A percentile compares a stretch with the other conserved stretches of the same genome.
Conservation (phyloP, 37 sponge, comb jelly and placozoan genomes). For the Beroe forskalii region DNA sequence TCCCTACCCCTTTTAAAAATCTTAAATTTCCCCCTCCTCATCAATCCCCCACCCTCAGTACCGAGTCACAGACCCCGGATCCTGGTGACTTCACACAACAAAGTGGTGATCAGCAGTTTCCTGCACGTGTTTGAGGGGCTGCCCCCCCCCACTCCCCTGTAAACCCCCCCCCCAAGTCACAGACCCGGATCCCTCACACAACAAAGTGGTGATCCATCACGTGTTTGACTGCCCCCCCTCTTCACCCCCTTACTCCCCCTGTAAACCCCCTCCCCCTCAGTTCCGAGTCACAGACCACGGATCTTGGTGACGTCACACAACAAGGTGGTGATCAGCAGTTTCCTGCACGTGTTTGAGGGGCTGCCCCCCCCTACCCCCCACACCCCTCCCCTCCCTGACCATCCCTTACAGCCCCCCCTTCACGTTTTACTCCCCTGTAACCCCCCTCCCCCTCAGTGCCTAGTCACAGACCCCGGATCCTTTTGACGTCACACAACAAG, state of each 20-base stretch:
- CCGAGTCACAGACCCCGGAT: slow-evolving; percentile 8
- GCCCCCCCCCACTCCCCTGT: neutral
- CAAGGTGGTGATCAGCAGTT: neutral
- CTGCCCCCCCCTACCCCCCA: too few species aligned
- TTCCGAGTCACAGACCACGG: slow-evolving; percentile 19
- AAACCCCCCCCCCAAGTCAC: too few species aligned
- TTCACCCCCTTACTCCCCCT: too few species aligned
- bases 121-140: slow-evolving; percentile 27
- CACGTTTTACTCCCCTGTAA: neutral
- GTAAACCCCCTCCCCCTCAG: neutral
- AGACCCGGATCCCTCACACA: too few species aligned
- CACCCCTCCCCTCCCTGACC: too few species aligned
- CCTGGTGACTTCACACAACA: slow-evolving; percentile 25
- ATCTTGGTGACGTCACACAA: slow-evolving; percentile 24
- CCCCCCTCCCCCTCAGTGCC: slow-evolving; percentile 14
- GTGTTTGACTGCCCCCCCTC: too few species aligned
- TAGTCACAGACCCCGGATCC: slow-evolving; percentile 28
- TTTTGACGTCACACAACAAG: slow-evolving; percentile 29
- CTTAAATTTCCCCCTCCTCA: too few species aligned
- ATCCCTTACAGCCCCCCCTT: too few species aligned
- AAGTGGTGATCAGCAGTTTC: neutral
- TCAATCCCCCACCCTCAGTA: neutral
- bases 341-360: slow-evolving; percentile 25
- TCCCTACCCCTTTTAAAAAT: too few species aligned
- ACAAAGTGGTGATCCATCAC: too few species aligned